These are phyloP conservation scores for Drosophila lini DNA, from an alignment of 1,140 invertebrate species.

Conservation along the genomic window DNA sequence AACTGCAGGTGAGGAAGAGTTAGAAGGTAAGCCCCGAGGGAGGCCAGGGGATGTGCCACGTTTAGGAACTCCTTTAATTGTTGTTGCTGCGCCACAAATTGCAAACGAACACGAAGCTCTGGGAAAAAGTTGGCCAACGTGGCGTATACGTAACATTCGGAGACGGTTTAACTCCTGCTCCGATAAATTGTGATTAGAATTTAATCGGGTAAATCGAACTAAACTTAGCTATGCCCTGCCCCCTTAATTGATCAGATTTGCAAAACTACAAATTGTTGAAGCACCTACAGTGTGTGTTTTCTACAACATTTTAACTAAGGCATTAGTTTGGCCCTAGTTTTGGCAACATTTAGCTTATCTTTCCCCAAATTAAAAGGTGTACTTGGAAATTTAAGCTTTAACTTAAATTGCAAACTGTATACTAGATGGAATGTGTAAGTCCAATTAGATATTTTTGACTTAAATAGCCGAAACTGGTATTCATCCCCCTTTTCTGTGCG, in stretches of 20 bases:
- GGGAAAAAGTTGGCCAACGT: slow-evolving; percentile 57
- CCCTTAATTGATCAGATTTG: slow-evolving; percentile 60
- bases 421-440: not conserved
- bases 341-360: not conserved
- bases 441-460: slow-evolving; percentile 4
- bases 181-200: slow-evolving; percentile 74
- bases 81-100: slow-evolving; percentile 72
- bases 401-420: not conserved
- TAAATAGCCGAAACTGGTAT: not conserved
- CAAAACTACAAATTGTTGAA: slow-evolving; percentile 5
- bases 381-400: not conserved
- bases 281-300: not conserved
- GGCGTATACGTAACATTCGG: slow-evolving; percentile 61
- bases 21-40: not conserved
- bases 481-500: slow-evolving; percentile 4
- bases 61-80: slow-evolving; percentile 67
- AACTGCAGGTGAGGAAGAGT: slow-evolving; percentile 35
- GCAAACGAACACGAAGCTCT: slow-evolving; percentile 77
- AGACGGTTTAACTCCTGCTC: slow-evolving; percentile 57
- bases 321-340: not conserved
- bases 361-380: not conserved
- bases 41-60: slow-evolving; percentile 42
- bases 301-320: not conserved
- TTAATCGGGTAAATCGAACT: slow-evolving; percentile 72
- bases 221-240: not conserved